Base-by-base conservation (phyloP, 37 sponge, comb jelly and placozoan species). In the Haliclona indistincta region DNA sequence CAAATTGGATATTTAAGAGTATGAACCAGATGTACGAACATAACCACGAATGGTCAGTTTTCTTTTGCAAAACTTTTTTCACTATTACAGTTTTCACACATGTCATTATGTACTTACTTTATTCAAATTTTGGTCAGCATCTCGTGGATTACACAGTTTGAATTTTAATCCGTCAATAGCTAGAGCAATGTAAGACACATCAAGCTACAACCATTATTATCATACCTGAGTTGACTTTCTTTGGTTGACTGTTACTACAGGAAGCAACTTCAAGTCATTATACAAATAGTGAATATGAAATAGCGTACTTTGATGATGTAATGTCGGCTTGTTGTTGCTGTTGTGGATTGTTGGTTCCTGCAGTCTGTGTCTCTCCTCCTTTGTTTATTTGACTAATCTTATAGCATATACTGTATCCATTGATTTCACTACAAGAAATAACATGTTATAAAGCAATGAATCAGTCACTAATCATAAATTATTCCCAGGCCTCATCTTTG, bases 381-480 rank as follows among this genome's bases (percentile, higher is more conserved):
- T 47, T 47, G 13, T 47, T 15, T 17, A 47, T 47, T 47, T 47
- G 10, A 10, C 69, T 60, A 41, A 68, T 43, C 68, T 79, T 86
- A 55, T 41, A 87, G 33, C 87, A 87, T 13, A 87, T 73, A 43
- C 87, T 87, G 66, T 81, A 81, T 2, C 82, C 82, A 63, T 81
- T 87, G 65, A 87, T 87, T 52, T 87, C 87, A 32, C 87, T 87
- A n/a, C 4, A 60, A 38, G 29, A 2, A 37, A 75, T 54, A 39
- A 25, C n/a, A n/a, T n/a, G n/a, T n/a, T n/a, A n/a, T n/a, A n/a
- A n/a, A n/a, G n/a, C n/a, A n/a, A n/a, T n/a, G n/a, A n/a, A n/a
- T n/a, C 49, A 17, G 49, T 47, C 13, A 47, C 49, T 47, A 47
- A 17, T 47, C 8, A 47, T 47, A 47, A 17, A n/a, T n/a, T n/a